Percentiles rank a stretch among this genome's conserved stretches.
Conservation (phyloP, 2,888 invertebrate species). For the Calliopum simillimum region DNA sequence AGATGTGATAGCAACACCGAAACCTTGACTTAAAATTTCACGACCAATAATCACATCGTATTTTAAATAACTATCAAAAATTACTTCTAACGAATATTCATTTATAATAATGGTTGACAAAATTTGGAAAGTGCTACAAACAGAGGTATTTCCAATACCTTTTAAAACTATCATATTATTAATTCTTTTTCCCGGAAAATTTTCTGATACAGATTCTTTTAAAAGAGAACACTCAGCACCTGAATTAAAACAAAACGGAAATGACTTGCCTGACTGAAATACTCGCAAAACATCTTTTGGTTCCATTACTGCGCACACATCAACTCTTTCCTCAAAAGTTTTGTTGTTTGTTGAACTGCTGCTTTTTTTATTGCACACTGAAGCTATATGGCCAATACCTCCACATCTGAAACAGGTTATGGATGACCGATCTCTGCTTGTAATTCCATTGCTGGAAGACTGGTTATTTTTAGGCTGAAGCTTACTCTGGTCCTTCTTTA, state of each 20-base stretch:
- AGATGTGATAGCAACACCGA: slow-evolving; percentile 25
- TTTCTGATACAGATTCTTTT: background rate
- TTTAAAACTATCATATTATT: slow-evolving; percentile 10
- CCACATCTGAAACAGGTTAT: background rate
- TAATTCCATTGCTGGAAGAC: background rate
- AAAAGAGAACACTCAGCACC: background rate
- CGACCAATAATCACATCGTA: background rate
- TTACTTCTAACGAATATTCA: slow-evolving; percentile 30
- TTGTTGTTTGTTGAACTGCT: slow-evolving; percentile 1
- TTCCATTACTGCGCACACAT: slow-evolving; percentile 1
- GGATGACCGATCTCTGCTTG: background rate
- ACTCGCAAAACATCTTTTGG: background rate
- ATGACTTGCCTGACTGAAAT: background rate
- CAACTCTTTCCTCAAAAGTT: background rate
- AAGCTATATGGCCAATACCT: background rate
- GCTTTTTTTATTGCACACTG: background rate
- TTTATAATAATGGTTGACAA: slow-evolving; percentile 28
- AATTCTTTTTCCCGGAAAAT: slow-evolving; percentile 2
- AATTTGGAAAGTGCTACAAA: slow-evolving; percentile 27
- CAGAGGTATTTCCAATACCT: slow-evolving; percentile 12
- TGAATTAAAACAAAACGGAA: slow-evolving; percentile 11
- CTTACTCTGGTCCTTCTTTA: background rate
- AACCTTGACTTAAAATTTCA: slow-evolving; percentile 13
- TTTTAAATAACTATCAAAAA: slow-evolving; percentile 27
- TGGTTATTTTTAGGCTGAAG: background rate